Conservation (phyloP, 1,140 invertebrate genomes). For the Apocrypta bakeri region DNA sequence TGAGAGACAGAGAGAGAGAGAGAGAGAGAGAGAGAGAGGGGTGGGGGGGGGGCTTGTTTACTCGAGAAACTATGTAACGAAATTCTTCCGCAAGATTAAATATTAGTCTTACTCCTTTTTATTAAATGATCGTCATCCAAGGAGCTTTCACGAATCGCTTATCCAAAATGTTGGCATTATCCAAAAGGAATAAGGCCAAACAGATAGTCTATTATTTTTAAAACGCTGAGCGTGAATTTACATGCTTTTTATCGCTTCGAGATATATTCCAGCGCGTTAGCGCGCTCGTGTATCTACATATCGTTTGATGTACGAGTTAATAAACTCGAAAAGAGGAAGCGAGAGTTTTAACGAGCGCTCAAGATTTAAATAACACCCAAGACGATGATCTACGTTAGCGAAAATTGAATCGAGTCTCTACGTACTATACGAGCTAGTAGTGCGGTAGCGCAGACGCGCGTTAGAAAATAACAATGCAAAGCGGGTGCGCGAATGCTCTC, state of each 20-base stretch:
- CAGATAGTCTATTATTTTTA: constrained; percentile 10
- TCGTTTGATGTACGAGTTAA: constrained; percentile 16
- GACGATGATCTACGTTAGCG: background rate
- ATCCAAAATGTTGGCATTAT: too few species aligned
- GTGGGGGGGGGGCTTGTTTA: background rate
- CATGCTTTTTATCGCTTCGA: background rate
- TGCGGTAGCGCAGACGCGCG: too few species aligned
- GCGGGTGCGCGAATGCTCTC: background rate
- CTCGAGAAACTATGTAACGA: background rate
- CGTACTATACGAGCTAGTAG: too few species aligned
- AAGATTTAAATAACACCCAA: background rate
- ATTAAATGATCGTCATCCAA: too few species aligned
- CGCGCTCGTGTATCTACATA: background rate
- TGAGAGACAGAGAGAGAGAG: too few species aligned
- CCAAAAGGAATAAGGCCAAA: too few species aligned
- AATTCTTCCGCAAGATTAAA: background rate
- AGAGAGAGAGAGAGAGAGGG: background rate
- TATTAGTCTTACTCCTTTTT: background rate
- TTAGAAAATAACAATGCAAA: background rate
- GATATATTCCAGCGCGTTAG: background rate
- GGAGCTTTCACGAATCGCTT: too few species aligned
- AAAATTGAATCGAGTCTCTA: background rate
- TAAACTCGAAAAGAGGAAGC: background rate
- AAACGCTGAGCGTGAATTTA: too few species aligned
- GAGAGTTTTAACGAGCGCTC: background rate